Base-by-base conservation (phyloP, 2,888 invertebrate species). In the Latheticus oryzae region DNA sequence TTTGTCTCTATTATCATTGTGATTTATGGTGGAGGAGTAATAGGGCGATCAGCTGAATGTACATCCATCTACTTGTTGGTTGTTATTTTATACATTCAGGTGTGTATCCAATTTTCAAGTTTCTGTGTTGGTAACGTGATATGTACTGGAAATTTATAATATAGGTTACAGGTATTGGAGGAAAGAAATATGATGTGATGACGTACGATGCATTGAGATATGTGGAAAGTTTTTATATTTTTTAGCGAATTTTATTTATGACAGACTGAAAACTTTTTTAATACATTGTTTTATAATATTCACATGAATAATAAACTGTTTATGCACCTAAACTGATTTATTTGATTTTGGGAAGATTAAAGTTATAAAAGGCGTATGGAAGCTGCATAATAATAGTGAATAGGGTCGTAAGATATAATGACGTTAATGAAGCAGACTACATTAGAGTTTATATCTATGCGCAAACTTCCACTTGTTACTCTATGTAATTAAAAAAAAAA, bases 201-300 rank as follows among this genome's bases (percentile, higher is more conserved):
- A 33, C 52, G 23, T 16, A 32, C 33, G 15, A 33, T 52, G 33
- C 30, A 33, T 43, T n/a, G 32, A 15, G 9, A 37, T 52, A 19
- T 52, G 23, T 32, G 33, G 19, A 42, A 52, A 33, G 23, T 52
- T 48, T 52, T 52, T 52, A 43, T 52, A 47, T 54, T 54, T 38
- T 37, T 32, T 54, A 54, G 37, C 26, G 16, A 21, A 16, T 54
- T 54, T 37, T 54, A 38, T 54, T 53, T 43, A 23, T 12, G 33
- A 43, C 28, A 33, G 19, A 38, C 12, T 17, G 2, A 1, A 21
- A 21, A 23, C 13, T 8, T 16, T 32, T 32, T 32, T 23, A 13
- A 24, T 42, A 15, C 33, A 52, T 30, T 12, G 9, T 32, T 28
- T 30, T 1, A 17, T 15, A 26, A 42, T 26, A 15, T 40, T 23